phyloP scores from a whole-genome alignment of 2,888 invertebrate species.

The Diabrotica balteata region DNA sequence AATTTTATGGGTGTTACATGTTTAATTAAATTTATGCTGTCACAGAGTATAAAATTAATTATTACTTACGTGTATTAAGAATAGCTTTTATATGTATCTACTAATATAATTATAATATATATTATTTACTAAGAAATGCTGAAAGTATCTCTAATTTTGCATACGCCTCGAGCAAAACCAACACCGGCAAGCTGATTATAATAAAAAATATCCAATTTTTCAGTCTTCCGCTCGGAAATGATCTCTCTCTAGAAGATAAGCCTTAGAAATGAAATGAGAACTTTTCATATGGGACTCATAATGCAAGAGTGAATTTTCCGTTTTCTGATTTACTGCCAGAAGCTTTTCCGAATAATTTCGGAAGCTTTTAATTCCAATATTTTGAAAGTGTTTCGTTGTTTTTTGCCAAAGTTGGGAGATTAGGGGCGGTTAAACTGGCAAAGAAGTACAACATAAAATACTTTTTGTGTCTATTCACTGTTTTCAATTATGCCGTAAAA shows the following conservation, averaged over 20 bases:
- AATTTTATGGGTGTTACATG: no score
- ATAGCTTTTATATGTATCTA: no score
- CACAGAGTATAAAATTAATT: no score
- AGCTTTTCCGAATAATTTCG: conserved; percentile 35
- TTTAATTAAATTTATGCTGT: no score
- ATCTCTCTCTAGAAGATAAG: conserved; percentile 20
- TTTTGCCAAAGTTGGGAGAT: conserved; percentile 17
- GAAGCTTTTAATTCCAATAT: conserved; percentile 35
- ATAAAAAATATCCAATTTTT: conserved; percentile 25
- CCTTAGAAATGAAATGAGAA: conserved; percentile 22
- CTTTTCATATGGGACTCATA: conserved; percentile 33
- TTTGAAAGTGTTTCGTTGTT: conserved; percentile 36
- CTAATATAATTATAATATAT: no score
- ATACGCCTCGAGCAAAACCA: no score
- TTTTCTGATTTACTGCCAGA: conserved; percentile 34
- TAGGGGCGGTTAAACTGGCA: conserved; percentile 18
- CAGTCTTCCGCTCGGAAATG: conserved; percentile 10
- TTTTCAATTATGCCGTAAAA: conserved; percentile 30
- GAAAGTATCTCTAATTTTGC: no score
- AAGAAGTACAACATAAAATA: conserved; percentile 29
- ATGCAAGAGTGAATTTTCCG: conserved; percentile 25
- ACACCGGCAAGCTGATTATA: no score
- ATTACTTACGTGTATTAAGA: no score
- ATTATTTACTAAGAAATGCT: no score
- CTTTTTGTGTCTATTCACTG: conserved; percentile 26